Percentiles rank a stretch among this genome's conserved stretches.
phyloP scores from a whole-genome alignment of 2,797 vertebrate species.

The Pangasius djambal region DNA sequence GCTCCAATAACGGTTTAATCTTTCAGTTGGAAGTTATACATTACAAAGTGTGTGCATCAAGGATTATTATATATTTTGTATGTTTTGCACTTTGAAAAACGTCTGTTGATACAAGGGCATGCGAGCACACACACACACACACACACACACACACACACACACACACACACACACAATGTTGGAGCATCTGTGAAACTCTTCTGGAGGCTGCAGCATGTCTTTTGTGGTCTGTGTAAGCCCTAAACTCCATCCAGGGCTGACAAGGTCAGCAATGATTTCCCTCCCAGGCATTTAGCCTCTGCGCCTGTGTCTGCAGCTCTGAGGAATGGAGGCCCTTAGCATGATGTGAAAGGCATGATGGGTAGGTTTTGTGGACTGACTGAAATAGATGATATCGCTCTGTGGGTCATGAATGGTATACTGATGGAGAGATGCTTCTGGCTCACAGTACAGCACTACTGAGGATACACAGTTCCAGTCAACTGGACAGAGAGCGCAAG shows the following conservation, averaged over 20 bases:
- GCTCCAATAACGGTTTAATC: constrained; percentile 28
- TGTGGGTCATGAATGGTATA: constrained; percentile 10
- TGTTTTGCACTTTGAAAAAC: constrained; percentile 23
- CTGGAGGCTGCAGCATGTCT: constrained; percentile 36
- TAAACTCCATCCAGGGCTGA: constrained; percentile 46
- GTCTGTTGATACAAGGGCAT: background rate
- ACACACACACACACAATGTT: background rate
- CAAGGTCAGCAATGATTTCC: constrained; percentile 55
- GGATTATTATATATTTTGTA: constrained; percentile 27
- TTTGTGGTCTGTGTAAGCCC: constrained; percentile 50
- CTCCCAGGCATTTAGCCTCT: constrained; percentile 44
- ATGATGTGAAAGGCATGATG: constrained; percentile 20
- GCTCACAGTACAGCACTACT: background rate
- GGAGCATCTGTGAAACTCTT: constrained; percentile 47
- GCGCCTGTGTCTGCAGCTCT: constrained; percentile 13
- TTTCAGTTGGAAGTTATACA: constrained; percentile 11
- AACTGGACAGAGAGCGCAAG: background rate
- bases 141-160: constrained; percentile 6
- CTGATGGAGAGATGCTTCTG: background rate
- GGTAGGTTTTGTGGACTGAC: background rate
- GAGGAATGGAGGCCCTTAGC: constrained; percentile 19
- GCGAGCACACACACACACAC: background rate
- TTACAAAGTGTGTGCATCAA: constrained; percentile 28
- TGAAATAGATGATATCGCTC: background rate
- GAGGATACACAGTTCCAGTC: background rate